Percentiles rank a stretch among this genome's conserved stretches.
Conservation (phyloP, 1,140 invertebrate genomes). For the Drosophila biarmipes region DNA sequence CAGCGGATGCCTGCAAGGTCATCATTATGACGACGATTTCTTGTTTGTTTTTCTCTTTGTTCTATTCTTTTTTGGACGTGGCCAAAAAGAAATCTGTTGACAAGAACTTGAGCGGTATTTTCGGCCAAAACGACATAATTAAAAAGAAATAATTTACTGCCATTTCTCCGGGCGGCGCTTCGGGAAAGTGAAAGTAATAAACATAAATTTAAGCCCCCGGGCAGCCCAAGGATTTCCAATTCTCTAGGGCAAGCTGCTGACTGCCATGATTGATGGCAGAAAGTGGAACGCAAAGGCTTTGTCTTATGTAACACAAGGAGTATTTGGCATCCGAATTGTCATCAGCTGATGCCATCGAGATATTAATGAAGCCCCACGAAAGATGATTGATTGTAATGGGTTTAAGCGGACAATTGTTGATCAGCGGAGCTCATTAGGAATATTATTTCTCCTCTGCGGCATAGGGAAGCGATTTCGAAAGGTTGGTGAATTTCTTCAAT, state of each 20-base stretch:
- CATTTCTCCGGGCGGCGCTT: slow-evolving; percentile 13
- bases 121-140: slow-evolving; percentile 71
- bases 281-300: slow-evolving; percentile 45
- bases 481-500: neutral
- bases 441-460: neutral
- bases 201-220: slow-evolving; percentile 64
- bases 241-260: slow-evolving; percentile 51
- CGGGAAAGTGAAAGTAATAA: slow-evolving; percentile 51
- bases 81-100: slow-evolving; percentile 44
- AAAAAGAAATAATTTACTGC: slow-evolving; percentile 72
- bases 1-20: slow-evolving; percentile 70
- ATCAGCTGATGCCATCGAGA: slow-evolving; percentile 61
- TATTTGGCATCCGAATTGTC: slow-evolving; percentile 54
- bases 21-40: slow-evolving; percentile 44
- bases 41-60: slow-evolving; percentile 59
- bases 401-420: slow-evolving; percentile 37
- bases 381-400: slow-evolving; percentile 56
- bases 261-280: slow-evolving; percentile 61
- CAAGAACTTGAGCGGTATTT: slow-evolving; percentile 43
- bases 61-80: neutral
- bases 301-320: slow-evolving; percentile 48
- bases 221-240: slow-evolving; percentile 32
- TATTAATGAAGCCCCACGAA: slow-evolving; percentile 61
- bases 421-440: slow-evolving; percentile 11
- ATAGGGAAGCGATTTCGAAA: neutral